phyloP scores from a whole-genome alignment of 2,888 invertebrate species.

The Dynastes hyllus region DNA sequence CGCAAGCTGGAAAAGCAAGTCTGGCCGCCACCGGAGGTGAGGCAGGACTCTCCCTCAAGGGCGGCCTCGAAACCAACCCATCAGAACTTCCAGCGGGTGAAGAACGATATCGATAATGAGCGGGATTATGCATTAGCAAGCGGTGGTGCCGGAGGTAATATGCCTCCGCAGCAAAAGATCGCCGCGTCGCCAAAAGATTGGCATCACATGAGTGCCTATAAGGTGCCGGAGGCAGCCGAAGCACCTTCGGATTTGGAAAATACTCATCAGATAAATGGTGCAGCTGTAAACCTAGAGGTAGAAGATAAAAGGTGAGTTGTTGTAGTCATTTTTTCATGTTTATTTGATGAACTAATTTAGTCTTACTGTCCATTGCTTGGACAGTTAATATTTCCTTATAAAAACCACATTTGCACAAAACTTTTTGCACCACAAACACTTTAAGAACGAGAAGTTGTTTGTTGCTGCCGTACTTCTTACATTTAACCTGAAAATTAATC shows the following conservation, averaged over 20 bases:
- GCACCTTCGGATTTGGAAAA: constrained; percentile 61
- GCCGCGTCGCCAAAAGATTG: constrained; percentile 61
- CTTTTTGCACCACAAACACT: too few relatives aligned
- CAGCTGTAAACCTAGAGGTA: constrained; percentile 60
- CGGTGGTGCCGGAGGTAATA: constrained; percentile 52
- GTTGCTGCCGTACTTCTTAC: not conserved
- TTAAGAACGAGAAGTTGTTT: not conserved
- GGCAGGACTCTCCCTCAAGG: constrained; percentile 71
- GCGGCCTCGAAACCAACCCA: constrained; percentile 71
- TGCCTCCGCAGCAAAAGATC: constrained; percentile 59
- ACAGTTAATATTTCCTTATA: too few relatives aligned
- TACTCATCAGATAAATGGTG: constrained; percentile 57
- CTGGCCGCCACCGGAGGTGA: constrained; percentile 60
- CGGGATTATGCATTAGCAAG: constrained; percentile 61
- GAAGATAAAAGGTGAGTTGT: constrained; percentile 62
- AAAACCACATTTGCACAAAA: too few relatives aligned
- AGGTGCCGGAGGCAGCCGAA: constrained; percentile 61
- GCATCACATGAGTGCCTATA: constrained; percentile 55
- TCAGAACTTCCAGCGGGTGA: constrained; percentile 72
- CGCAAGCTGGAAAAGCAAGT: constrained; percentile 80
- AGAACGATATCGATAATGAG: constrained; percentile 71
- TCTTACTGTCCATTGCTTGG: too few relatives aligned
- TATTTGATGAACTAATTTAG: too few relatives aligned
- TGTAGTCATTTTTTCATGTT: not conserved
- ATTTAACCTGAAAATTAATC: not conserved